phyloP scores from a whole-genome alignment of 2,888 invertebrate genomes.

The Trissolcus japonicus region DNA sequence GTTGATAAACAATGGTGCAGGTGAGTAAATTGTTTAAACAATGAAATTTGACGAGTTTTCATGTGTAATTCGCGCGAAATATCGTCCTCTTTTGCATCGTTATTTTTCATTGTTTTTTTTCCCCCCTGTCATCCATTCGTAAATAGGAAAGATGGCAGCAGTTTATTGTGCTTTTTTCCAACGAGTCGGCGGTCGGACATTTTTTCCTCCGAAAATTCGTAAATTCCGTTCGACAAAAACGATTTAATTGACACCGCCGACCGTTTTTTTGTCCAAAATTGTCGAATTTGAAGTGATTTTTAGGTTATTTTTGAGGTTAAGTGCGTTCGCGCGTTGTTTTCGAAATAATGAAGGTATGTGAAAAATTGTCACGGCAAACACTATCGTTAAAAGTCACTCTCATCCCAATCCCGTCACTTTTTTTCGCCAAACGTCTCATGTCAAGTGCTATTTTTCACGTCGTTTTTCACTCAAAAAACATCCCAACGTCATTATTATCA shows the following conservation, averaged over 20 bases:
- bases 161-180: conserved; percentile 76
- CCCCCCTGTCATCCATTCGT: conserved; percentile 75
- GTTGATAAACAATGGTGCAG: conserved; percentile 74
- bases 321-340: conserved; percentile 58
- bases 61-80: conserved; percentile 49
- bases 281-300: conserved; percentile 44
- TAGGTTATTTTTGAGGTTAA: conserved; percentile 59
- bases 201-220: conserved; percentile 66
- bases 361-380: conserved; percentile 58
- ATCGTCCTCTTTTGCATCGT: conserved; percentile 49
- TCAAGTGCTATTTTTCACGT: background rate
- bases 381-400: conserved; percentile 50
- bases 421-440: conserved; percentile 23
- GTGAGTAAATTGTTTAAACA: conserved; percentile 68
- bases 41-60: conserved; percentile 45
- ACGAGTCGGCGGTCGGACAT: conserved; percentile 69
- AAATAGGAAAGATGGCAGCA: conserved; percentile 77
- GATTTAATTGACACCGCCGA: conserved; percentile 33
- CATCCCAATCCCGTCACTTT: conserved; percentile 50
- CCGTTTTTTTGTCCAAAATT: conserved; percentile 47
- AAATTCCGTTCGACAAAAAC: conserved; percentile 42
- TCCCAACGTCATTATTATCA: conserved; percentile 10
- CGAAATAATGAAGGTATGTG: conserved; percentile 60
- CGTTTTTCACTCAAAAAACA: conserved; percentile 16
- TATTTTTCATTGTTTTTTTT: conserved; percentile 75